Base-by-base conservation (phyloP, 1,140 invertebrate genomes). In the Archivesica marissinica region DNA sequence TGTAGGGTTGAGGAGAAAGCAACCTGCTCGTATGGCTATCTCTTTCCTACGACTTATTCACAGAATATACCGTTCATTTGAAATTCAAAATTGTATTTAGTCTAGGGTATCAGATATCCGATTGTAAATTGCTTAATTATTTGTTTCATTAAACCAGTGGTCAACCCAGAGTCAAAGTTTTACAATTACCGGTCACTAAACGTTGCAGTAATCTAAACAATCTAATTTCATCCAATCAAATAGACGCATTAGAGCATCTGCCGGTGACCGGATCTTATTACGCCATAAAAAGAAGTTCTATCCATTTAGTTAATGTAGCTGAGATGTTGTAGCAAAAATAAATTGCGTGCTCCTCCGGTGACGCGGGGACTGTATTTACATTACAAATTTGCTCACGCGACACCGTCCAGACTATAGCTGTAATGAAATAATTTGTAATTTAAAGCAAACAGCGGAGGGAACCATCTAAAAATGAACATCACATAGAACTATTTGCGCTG, bases 371-470 rank as follows among this genome's bases (percentile, higher is more conserved):
- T 38, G 35, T 76, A 38, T 76, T 76, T 76, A 76, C 74, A 76
- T 76, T 76, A 56, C 74, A 35, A 76, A 76, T 76, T 76, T 35
- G 74, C 59, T 59, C 74, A 76, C 23, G 17, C 33, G 74, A 56
- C 52, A 76, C 52, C 74, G 17, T 4, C 50, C 52, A 39, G 47
- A 54, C 50, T 28, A 25, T 2, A 23, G 23, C 28, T 54, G 17
- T 64, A 76, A 76, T 76, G 47, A 76, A 76, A 54, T 76, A 76
- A 76, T 76, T 76, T 76, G 74, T 76, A 56, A 76, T 76, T 76
- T 38, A 56, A 39, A 38, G 68, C 38, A 72, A 41, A 72, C 30
- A 50, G 13, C 2, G 33, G 20, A 25, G 38, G 20, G 47, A 72
- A 41, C 38, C 38, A 25, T 72, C 68, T 44, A 23, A 72, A 50